A percentile compares a stretch with the other conserved stretches of the same genome.
Evolutionary conservation across 2,797 vertebrate species (phyloP).

Genomic region (Novumbra hubbsi): DNA sequence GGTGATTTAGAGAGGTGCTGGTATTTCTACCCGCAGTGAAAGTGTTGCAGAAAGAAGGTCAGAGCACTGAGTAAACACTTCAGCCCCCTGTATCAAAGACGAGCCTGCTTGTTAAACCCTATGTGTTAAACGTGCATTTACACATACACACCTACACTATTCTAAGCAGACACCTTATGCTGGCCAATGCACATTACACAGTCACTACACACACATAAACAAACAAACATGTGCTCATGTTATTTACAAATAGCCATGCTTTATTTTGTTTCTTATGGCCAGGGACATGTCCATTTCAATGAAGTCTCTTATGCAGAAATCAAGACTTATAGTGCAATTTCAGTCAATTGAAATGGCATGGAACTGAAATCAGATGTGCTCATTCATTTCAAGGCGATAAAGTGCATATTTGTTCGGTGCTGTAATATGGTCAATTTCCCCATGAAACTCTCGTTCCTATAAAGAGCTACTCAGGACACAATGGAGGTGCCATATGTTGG

Average conservation of each 20-base stretch:
- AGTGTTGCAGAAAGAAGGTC: conserved; percentile 67
- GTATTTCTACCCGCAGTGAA: conserved; percentile 16
- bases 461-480: conserved; percentile 8
- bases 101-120: conserved; percentile 49
- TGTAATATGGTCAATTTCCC: conserved; percentile 62
- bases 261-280: background rate
- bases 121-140: conserved; percentile 23
- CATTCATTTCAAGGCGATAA: conserved; percentile 60
- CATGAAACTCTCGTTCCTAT: conserved; percentile 42
- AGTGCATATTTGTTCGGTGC: conserved; percentile 67
- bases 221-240: conserved; percentile 3
- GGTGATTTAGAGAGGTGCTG: conserved; percentile 51
- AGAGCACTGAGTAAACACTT: conserved; percentile 69
- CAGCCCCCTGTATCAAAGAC: conserved; percentile 48
- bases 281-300: conserved; percentile 46
- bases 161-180: background rate
- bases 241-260: conserved; percentile 1
- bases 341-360: conserved; percentile 64
- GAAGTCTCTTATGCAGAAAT: conserved; percentile 51
- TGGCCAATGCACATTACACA: conserved; percentile 15
- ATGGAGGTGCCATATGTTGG: conserved; percentile 10
- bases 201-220: background rate
- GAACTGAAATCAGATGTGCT: conserved; percentile 63
- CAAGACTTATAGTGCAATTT: conserved; percentile 59
- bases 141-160: conserved; percentile 21